Percentiles rank a stretch among this genome's conserved stretches.
phyloP scores from a whole-genome alignment of 2,888 invertebrate species.

The Parochlus steinenii region DNA sequence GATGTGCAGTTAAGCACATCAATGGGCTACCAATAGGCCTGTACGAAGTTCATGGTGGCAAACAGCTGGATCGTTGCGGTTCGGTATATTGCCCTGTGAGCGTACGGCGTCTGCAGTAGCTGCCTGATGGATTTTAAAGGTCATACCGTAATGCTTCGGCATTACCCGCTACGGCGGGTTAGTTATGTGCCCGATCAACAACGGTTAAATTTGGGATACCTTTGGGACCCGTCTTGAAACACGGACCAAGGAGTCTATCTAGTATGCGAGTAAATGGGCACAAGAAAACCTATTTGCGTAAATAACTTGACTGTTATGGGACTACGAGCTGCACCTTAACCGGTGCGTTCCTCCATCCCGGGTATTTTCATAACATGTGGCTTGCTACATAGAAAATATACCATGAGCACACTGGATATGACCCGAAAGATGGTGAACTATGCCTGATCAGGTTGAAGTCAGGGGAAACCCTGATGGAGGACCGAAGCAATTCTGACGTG shows the following conservation, averaged over 20 bases:
- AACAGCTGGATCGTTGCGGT: background rate
- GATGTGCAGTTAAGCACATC: too few species aligned
- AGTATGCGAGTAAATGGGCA: conserved; percentile 51
- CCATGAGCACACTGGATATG: conserved; percentile 44
- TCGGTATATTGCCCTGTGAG: too few species aligned
- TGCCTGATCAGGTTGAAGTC: conserved; percentile 54
- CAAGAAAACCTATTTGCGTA: conserved; percentile 42
- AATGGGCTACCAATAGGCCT: conserved; percentile 2
- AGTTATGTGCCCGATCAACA: conserved; percentile 19
- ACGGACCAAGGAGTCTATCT: conserved; percentile 60
- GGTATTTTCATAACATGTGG: conserved; percentile 16
- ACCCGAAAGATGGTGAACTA: conserved; percentile 61
- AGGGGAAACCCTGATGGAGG: conserved; percentile 43
- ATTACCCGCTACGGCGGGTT: background rate
- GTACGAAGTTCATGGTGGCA: background rate
- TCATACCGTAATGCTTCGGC: background rate
- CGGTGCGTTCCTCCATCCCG: conserved; percentile 15
- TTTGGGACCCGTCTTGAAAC: conserved; percentile 60
- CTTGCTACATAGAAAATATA: conserved; percentile 2
- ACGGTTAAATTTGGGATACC: conserved; percentile 32
- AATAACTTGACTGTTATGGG: conserved; percentile 31
- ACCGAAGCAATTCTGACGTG: conserved; percentile 60
- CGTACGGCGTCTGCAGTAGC: too few species aligned
- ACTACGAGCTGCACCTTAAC: conserved; percentile 16
- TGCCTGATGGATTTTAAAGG: background rate